Base-by-base conservation (phyloP, 30 jellyfish, hydroid and myxozoan species). In the Cassiopea andromeda region DNA sequence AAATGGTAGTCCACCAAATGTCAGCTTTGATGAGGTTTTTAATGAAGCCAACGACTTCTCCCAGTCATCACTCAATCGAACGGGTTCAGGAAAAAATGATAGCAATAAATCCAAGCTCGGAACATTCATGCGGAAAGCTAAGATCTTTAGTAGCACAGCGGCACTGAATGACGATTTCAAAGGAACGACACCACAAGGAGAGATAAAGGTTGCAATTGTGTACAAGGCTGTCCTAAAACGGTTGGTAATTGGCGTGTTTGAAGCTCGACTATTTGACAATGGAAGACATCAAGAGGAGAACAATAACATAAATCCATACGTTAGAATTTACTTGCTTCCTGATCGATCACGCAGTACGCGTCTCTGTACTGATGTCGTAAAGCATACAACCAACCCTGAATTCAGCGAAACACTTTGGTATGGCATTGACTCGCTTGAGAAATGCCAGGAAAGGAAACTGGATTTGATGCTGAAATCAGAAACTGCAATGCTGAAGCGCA, bases 321-420 rank as follows among this genome's bases (percentile, higher is more conserved):
- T 91, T 61, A 50, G 97, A 49, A 77, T 91, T 16, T 91, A 91
- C 81, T 46, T 91, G 85, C 73, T 91, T 58, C 93, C 97, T 44
- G 97, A 91, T 83, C 94, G 90, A 47, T 84, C 97, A 18, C 91
- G 93, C 45, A 73, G 85, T 59, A 84, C 89, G 1, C 94, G 97
- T 3, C 81, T 91, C 61, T 84, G 94, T 0, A 91, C 97, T 44
- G 97, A 84, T 19, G 88, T 84, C 18, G 90, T 85, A 19, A 78
- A 73, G 49, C 89, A 80, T 43, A 76, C 94, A 16, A 78, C 72
- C 58, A 91, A 91, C 82, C 94, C 97, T 14, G 88, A 87, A 49
- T 91, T 91, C 47, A 85, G 87, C 77, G 94, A 91, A 64, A 84
- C 97, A 9, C 44, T 91, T 73, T 92, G 91, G 91, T 91, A 81